Evolutionary conservation across 2,888 invertebrate species (phyloP), one percentile per base, ranked within the genome.

Genomic region (Watsonalla cultraria): DNA sequence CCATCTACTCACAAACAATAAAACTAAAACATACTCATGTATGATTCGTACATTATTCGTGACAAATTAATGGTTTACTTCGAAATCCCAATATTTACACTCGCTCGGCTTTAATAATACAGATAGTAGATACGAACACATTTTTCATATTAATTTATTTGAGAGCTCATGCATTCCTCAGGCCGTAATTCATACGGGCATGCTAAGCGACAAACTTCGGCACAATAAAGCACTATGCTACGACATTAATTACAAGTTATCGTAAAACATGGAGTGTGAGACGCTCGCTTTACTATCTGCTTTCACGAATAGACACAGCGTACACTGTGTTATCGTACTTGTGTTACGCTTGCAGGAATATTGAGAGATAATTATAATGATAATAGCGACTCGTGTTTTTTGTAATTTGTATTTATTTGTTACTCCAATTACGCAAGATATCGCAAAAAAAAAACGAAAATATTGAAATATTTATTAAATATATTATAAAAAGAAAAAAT

Each of bases 211-310:
- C 72, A 65, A 70, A 78, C 72, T 75, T 68, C 69, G 70, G 75
- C 65, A 82, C 80, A 82, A 82, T 83, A 82, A 81, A 85, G 80
- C 80, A 74, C 76, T 75, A 72, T 74, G 76, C 74, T 70, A 71
- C 68, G 78, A 82, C 84, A 81, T 85, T 85, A 83, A 86, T 85
- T 82, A 84, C 79, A 72, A 81, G 73, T 80, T 83, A 84, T 84
- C 79, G 79, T 82, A 81, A 83, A 81, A 76, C 74, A 77, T 73
- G 76, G 62, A 66, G 71, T 69, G 59, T 57, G 57, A 49, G 49
- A 14, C 49, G 62, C 63, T 59, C 57, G 61, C 62, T 71, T 65
- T 58, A 62, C 58, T 59, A 65, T 62, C 56, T 76, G 70, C 70
- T 72, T 68, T 64, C 68, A 65, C 66, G 64, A 63, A 66, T 66